Evolutionary conservation across 2,113 vertebrate species (phyloP).

Genomic region (Tragelaphus buxtoni): DNA sequence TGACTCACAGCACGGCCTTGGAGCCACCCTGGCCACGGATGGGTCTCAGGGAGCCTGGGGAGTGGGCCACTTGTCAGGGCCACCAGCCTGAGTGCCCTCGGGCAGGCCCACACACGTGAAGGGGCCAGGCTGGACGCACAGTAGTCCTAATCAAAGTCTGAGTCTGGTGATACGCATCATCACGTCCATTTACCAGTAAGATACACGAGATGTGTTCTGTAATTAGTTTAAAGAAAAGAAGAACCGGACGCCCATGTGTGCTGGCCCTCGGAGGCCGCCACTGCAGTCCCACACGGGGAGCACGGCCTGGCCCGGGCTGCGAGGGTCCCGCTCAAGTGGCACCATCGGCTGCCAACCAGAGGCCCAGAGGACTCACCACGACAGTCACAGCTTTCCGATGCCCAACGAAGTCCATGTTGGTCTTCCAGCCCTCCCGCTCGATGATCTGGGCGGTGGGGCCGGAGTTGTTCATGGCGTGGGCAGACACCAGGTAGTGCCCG

Average conservation of each 20-base stretch:
- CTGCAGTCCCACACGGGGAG: not conserved
- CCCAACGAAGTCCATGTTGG: slow-evolving; percentile 99
- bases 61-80: not conserved
- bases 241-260: rapidly evolving
- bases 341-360: not conserved
- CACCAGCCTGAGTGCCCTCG: not conserved
- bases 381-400: slow-evolving; percentile 98
- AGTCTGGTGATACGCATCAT: not conserved
- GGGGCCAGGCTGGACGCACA: not conserved
- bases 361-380: slow-evolving; percentile 86
- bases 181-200: not conserved
- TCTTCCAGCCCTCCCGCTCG: slow-evolving; percentile 97
- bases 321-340: not conserved
- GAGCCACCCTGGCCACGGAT: not conserved
- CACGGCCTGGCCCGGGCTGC: not conserved
- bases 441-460: slow-evolving; percentile 99
- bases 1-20: not conserved
- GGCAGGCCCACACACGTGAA: not conserved
- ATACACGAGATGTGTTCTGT: not conserved
- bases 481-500: slow-evolving; percentile 97
- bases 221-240: not conserved
- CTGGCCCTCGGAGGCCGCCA: not conserved
- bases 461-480: slow-evolving; percentile 99
- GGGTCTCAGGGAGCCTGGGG: not conserved
- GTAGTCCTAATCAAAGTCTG: not conserved